Conservation (phyloP, 2,113 vertebrate species). For the Ptilonorhynchus violaceus region DNA sequence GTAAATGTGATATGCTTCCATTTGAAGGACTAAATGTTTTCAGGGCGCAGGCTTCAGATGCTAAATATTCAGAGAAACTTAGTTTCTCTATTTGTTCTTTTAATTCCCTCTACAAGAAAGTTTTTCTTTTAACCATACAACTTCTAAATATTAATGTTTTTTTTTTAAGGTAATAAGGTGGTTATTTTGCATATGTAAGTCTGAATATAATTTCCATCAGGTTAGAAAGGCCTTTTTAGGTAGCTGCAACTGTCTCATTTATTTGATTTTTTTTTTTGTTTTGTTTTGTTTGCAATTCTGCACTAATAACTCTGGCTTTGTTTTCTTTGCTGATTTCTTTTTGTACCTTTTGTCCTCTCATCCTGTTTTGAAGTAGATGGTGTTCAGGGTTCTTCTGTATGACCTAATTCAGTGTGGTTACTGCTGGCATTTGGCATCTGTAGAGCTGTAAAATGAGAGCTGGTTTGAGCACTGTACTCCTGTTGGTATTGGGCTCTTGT, state of each 20-base stretch:
- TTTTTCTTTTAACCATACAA: neutral
- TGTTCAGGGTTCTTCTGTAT: neutral
- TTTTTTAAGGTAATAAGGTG: neutral
- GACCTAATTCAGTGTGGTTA: neutral
- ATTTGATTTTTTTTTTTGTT: neutral
- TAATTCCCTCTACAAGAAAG: neutral
- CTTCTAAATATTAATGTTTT: neutral
- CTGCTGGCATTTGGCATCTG: neutral
- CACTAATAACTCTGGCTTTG: neutral
- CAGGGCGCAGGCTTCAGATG: neutral
- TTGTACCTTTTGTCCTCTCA: neutral
- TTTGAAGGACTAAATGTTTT: neutral
- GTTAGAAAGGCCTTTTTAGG: neutral
- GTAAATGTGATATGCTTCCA: neutral
- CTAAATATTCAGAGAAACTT: neutral
- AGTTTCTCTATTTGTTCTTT: neutral
- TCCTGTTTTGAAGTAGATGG: neutral
- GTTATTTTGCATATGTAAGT: neutral
- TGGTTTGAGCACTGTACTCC: neutral
- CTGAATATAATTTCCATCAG: neutral
- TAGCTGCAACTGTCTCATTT: neutral
- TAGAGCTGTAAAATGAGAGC: neutral
- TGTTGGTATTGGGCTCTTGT: neutral
- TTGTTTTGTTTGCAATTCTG: neutral
- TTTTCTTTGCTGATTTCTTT: neutral